Base-by-base conservation (phyloP, 2,797 vertebrate genomes). In the Bradypodion ventrale region DNA sequence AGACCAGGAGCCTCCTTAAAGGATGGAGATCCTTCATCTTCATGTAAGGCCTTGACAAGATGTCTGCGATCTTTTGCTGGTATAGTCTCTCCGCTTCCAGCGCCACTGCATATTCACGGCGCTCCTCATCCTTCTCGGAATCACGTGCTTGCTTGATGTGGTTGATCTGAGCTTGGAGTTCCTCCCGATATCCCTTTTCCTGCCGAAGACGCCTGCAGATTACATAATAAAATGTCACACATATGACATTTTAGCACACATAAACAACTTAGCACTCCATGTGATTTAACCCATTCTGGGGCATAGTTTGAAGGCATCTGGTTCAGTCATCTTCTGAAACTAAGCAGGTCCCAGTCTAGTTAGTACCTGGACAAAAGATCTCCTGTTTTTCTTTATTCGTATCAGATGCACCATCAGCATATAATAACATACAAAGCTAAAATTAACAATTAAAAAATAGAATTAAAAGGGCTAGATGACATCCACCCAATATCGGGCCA, bases 161-260 rank as follows among this genome's bases (percentile, higher is more conserved):
- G 81, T 93, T 60, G 0, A 97, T 94, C 86, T 99, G 98, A 90
- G 95, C 94, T 78, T 85, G 62, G 27, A 99, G 97, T 27, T 97
- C 96, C 1, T 94, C 92, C 90, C 87, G 94, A 86, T 98, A 95
- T 27, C 95, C 93, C 75, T 91, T 93, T 2, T 89, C 82, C 29
- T 85, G 87, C 70, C 83, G 83, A 80, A 87, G 83, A 88, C 91
- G 94, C 29, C 98, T 99, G 66, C 49, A 83, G 83, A 72, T 42
- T 62, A 89, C 25, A 73, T 3, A 23, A 86, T 1, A 37, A 84
- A 90, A 44, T 16, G 16, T 5, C 5, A 13, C 29, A 16, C 25
- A 5, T 27, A 4, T 29, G 1, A 1, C n/a, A n/a, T n/a, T n/a
- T n/a, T n/a, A n/a, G n/a, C n/a, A n/a, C n/a, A 19, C 9, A 35